Conservation (phyloP, 2,113 vertebrate genomes). For the Haemorhous mexicanus region DNA sequence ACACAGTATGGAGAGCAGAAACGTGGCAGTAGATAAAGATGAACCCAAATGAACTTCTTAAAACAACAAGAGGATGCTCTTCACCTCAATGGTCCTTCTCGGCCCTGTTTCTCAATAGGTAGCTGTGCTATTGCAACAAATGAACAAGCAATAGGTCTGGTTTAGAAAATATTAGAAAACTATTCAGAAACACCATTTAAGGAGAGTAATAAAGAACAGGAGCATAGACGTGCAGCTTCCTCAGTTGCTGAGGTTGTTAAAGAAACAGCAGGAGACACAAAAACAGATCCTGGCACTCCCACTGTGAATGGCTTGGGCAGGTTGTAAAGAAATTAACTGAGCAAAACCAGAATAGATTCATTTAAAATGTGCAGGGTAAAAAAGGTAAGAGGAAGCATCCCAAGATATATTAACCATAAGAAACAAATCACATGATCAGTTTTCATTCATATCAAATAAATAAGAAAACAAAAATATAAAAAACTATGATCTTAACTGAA, state of each 20-base stretch:
- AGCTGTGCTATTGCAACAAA: background rate
- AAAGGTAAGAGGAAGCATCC: background rate
- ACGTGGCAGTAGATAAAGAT: background rate
- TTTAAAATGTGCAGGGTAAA: background rate
- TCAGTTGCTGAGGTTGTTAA: background rate
- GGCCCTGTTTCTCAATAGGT: background rate
- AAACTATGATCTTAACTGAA: background rate
- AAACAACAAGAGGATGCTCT: background rate
- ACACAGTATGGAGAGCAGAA: background rate
- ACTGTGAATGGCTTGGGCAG: background rate
- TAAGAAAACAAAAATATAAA: background rate
- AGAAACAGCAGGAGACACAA: background rate
- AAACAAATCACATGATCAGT: background rate
- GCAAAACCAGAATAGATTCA: background rate
- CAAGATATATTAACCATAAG: background rate
- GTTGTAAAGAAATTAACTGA: constrained; percentile 24
- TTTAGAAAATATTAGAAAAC: background rate
- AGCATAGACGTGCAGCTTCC: background rate
- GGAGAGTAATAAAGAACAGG: background rate
- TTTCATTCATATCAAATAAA: background rate
- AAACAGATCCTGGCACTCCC: background rate
- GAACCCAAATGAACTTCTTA: background rate
- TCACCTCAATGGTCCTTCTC: background rate
- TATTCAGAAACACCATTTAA: background rate
- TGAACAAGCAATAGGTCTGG: background rate